phyloP scores from a whole-genome alignment of 2,113 vertebrate species.

The Varanus komodoensis region DNA sequence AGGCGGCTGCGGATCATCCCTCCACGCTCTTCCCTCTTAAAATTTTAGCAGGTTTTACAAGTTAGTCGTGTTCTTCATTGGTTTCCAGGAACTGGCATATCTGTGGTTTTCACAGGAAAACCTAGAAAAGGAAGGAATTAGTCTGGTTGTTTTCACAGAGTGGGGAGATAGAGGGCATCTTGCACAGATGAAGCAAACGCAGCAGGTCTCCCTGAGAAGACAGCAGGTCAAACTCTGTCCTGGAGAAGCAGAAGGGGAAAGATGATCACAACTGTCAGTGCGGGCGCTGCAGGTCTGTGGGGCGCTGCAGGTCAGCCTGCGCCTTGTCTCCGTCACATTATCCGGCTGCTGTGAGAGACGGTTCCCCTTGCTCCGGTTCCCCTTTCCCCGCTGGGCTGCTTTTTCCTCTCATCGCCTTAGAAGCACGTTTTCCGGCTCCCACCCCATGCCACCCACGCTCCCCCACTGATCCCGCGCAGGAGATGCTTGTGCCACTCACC shows the following conservation, averaged over 20 bases:
- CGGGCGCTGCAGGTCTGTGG: not conserved
- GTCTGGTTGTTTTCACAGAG: not conserved
- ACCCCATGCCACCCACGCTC: not conserved
- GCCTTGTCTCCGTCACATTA: not conserved
- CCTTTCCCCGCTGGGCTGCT: not conserved
- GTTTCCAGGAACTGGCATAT: not conserved
- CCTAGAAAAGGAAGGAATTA: not conserved
- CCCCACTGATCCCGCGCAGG: rapidly evolving
- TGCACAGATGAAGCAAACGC: too few species aligned
- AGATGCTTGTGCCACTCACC: rapidly evolving
- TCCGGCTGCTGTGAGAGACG: not conserved
- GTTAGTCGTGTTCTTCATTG: not conserved
- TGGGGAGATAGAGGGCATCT: not conserved
- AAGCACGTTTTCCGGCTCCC: not conserved
- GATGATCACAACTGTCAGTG: not conserved
- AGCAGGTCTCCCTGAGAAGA: not conserved
- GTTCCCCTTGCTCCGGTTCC: not conserved
- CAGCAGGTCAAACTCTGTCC: not conserved
- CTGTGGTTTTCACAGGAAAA: too few species aligned
- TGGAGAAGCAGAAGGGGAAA: not conserved
- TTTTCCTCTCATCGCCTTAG: not conserved
- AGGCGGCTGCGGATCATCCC: not conserved
- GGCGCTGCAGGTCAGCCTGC: not conserved
- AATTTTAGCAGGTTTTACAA: not conserved
- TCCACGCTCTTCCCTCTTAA: not conserved